Evolutionary conservation across 1,140 invertebrate species (phyloP), one percentile per base, ranked within the genome.

Genomic region (Zaprionus tsacasi): DNA sequence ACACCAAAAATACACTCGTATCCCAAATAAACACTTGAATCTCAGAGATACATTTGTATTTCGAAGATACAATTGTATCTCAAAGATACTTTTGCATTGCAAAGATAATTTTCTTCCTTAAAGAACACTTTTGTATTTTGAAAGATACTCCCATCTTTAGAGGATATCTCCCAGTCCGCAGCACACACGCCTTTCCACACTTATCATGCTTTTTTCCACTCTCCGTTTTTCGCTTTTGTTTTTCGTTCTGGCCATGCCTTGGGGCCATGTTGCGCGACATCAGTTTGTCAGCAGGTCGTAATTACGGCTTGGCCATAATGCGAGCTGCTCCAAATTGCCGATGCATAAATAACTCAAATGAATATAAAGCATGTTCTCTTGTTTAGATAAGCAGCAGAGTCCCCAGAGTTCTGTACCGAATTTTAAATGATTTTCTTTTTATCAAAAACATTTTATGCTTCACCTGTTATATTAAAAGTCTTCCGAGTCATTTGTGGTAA

Each of bases 281-380:
- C 64, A 36, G 13, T 73, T 68, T 73, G 70, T 73, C 70, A 73
- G 58, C 65, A 33, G 33, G 45, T 61, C 30, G 50, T 61, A 68
- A 73, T 61, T 73, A 58, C 56, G 36, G 3, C 27, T 7, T 45
- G 40, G 40, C 40, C 40, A 45, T 45, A 45, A 45, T 45, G 40
- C 40, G 40, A 45, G 8, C 55, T 43, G 38, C 21, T 13, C 45
- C 13, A 43, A 63, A 57, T 45, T 56, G 71, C 21, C 36, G 11
- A 57, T 48, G 57, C 71, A 48, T 61, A 56, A 61, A 38, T 56
- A 27, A 54, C 8, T 11, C 1, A 60, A 73, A 45, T 33, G 13
- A 33, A 58, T 57, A 61, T 15, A 40, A 58, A 38, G 45, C 50
- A 57, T 17, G 56, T 36, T 69, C 17, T 25, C 30, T n/a, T 65